These are phyloP conservation scores for Ptychobarbus kaznakovi DNA, from an alignment of 2,797 vertebrate species.

Conservation along the genomic window DNA sequence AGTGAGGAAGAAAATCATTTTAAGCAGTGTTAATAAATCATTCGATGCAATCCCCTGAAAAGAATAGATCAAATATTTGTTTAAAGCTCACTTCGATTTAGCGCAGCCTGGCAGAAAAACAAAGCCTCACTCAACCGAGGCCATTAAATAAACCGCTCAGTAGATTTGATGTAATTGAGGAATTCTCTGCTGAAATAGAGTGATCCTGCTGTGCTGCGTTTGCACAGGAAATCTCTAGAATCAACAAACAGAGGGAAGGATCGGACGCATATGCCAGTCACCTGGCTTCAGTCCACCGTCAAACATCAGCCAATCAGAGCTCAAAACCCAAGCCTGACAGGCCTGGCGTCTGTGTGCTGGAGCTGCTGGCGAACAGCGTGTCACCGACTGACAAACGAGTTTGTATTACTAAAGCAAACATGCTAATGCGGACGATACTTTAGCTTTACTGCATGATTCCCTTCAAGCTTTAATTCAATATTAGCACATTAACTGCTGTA, in stretches of 20 bases:
- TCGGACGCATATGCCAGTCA: constrained; percentile 63
- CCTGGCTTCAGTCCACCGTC: constrained; percentile 57
- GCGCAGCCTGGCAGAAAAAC: not conserved
- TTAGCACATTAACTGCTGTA: constrained; percentile 28
- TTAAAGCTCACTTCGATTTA: not conserved
- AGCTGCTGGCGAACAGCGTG: constrained; percentile 64
- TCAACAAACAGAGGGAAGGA: constrained; percentile 74
- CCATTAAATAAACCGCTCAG: constrained; percentile 54
- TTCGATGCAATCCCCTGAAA: not conserved
- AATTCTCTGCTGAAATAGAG: constrained; percentile 45
- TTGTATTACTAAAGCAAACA: constrained; percentile 71
- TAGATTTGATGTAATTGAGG: constrained; percentile 31
- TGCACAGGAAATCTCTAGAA: constrained; percentile 72
- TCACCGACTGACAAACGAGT: constrained; percentile 68
- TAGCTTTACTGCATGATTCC: constrained; percentile 41
- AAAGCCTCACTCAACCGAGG: constrained; percentile 31
- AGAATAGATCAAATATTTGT: not conserved
- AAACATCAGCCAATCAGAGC: constrained; percentile 62
- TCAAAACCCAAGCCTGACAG: constrained; percentile 57
- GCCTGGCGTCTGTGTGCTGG: constrained; percentile 59
- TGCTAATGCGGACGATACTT: constrained; percentile 58
- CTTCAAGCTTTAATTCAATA: constrained; percentile 33
- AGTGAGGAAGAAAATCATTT: not conserved
- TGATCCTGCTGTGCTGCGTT: constrained; percentile 64
- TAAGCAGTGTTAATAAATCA: not conserved